phyloP scores from a whole-genome alignment of 2,888 invertebrate species.

The Agrotis puta region DNA sequence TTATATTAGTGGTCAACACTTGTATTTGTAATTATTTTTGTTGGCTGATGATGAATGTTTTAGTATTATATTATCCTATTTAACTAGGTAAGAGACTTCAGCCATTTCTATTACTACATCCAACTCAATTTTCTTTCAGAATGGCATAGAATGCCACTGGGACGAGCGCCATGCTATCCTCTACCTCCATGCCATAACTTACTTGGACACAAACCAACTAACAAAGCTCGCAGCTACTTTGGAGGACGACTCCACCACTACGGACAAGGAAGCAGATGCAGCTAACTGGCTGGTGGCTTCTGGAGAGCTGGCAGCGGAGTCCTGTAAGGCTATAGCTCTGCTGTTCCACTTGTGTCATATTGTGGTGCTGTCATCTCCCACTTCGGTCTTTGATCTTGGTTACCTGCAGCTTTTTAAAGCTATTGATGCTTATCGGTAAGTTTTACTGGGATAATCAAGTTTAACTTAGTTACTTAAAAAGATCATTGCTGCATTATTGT shows the following conservation, averaged over 20 bases:
- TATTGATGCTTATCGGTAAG: constrained; percentile 94
- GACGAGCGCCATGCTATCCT: constrained; percentile 88
- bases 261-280: constrained; percentile 84
- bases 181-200: constrained; percentile 90
- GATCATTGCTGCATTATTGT: no score
- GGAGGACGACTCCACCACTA: constrained; percentile 80
- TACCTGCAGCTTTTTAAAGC: constrained; percentile 95
- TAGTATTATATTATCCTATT: no score
- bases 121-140: constrained; percentile 75
- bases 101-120: background rate
- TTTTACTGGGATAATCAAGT: no score
- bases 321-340: constrained; percentile 93
- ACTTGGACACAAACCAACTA: constrained; percentile 83
- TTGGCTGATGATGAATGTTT: no score
- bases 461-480: no score
- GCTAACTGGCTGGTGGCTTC: constrained; percentile 92
- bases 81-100: no score
- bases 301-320: constrained; percentile 85
- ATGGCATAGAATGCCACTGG: constrained; percentile 91
- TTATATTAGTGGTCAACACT: no score
- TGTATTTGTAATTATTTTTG: background rate
- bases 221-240: constrained; percentile 77
- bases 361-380: constrained; percentile 90
- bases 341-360: constrained; percentile 96
- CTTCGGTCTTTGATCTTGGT: constrained; percentile 94